Conservation (phyloP, 2,797 vertebrate species). For the Sibirionetta formosa region DNA sequence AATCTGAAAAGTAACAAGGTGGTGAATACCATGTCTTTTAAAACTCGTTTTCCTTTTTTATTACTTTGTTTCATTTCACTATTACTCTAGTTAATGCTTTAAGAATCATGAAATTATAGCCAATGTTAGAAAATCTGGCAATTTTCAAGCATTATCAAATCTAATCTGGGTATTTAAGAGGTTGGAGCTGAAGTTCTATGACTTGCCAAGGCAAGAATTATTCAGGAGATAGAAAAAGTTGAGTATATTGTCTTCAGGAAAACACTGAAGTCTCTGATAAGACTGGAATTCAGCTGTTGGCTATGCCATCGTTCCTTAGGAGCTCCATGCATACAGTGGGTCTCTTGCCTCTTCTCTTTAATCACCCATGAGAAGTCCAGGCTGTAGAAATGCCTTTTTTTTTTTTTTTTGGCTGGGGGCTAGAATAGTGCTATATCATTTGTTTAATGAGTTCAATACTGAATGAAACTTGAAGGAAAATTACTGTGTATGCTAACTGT, state of each 20-base stretch:
- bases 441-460: neutral
- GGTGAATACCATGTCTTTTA: neutral
- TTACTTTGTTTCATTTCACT: neutral
- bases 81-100: neutral
- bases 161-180: neutral
- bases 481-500: neutral
- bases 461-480: neutral
- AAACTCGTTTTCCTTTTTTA: neutral
- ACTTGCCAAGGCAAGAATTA: constrained; percentile 37
- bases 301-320: neutral
- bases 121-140: neutral
- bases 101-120: neutral
- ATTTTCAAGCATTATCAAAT: neutral
- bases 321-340: neutral
- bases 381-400: neutral
- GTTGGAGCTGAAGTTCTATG: neutral
- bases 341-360: neutral
- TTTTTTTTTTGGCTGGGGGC: neutral
- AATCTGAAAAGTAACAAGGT: neutral
- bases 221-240: neutral
- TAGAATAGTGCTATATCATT: neutral
- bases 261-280: constrained; percentile 23
- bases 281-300: constrained; percentile 20
- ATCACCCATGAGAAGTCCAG: neutral
- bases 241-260: neutral